A percentile compares a stretch with the other conserved stretches of the same genome.
phyloP scores from a whole-genome alignment of 2,888 invertebrate species.

The Tyria jacobaeae region DNA sequence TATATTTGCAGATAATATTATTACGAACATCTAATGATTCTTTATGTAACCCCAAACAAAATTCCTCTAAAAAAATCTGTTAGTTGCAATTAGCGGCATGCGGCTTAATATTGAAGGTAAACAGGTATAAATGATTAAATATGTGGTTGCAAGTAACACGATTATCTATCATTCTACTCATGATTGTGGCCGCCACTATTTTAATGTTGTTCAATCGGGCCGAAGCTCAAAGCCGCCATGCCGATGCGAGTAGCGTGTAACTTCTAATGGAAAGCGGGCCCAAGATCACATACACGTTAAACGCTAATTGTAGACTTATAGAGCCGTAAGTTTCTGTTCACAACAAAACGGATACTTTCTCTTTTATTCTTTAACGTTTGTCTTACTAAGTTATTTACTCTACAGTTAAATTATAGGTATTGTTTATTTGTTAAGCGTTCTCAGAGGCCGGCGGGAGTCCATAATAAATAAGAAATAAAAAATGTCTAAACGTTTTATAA shows the following conservation, averaged over 20 bases:
- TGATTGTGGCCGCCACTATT: slow-evolving; percentile 35
- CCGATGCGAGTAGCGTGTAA: slow-evolving; percentile 38
- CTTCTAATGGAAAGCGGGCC: slow-evolving; percentile 49
- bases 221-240: slow-evolving; percentile 35
- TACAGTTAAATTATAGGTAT: neutral
- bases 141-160: slow-evolving; percentile 30
- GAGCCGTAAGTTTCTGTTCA: slow-evolving; percentile 40
- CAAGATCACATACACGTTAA: slow-evolving; percentile 43
- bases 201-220: slow-evolving; percentile 36
- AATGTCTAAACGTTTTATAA: neutral
- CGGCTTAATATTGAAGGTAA: slow-evolving; percentile 41
- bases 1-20: neutral
- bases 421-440: neutral
- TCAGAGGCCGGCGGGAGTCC: neutral
- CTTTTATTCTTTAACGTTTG: slow-evolving; percentile 23
- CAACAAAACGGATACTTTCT: slow-evolving; percentile 43
- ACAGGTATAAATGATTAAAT: slow-evolving; percentile 39
- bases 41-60: neutral
- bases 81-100: slow-evolving; percentile 30
- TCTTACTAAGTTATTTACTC: slow-evolving; percentile 7
- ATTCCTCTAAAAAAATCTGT: slow-evolving; percentile 21
- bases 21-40: neutral
- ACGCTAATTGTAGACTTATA: slow-evolving; percentile 44
- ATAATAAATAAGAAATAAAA: neutral
- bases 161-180: slow-evolving; percentile 33